Percentiles rank a stretch among this genome's conserved stretches.
Evolutionary conservation across 2,797 vertebrate genomes (phyloP).

Genomic region (Ispidina picta): DNA sequence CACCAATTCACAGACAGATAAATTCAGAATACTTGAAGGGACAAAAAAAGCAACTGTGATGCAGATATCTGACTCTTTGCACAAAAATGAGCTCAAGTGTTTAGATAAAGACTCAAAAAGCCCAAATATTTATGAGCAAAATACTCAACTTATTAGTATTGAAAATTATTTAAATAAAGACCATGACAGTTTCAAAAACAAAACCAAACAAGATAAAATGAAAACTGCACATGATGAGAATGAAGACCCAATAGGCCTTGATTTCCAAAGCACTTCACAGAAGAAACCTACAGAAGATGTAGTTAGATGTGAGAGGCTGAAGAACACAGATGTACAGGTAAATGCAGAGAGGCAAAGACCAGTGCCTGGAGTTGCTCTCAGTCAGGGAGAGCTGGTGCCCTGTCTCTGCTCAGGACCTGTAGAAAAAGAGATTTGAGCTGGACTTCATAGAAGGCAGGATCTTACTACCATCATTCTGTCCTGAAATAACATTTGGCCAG

Average conservation of each 20-base stretch:
- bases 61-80: constrained; percentile 69
- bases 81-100: constrained; percentile 74
- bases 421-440: background rate
- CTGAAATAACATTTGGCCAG: background rate
- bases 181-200: constrained; percentile 71
- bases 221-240: constrained; percentile 79
- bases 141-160: constrained; percentile 77
- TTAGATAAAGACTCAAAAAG: constrained; percentile 73
- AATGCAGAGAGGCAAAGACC: background rate
- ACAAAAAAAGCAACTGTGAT: constrained; percentile 71
- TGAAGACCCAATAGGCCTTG: constrained; percentile 69
- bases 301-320: constrained; percentile 69
- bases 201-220: constrained; percentile 66
- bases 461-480: background rate
- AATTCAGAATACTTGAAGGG: constrained; percentile 85
- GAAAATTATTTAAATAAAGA: constrained; percentile 79
- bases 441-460: fast-evolving
- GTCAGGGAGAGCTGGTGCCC: background rate
- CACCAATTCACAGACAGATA: constrained; percentile 75
- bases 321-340: constrained; percentile 75
- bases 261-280: constrained; percentile 74
- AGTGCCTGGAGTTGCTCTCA: background rate
- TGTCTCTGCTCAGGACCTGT: background rate
- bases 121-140: constrained; percentile 71
- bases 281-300: constrained; percentile 72